These are phyloP conservation scores for Brachionus calyciflorus DNA, from an alignment of 1,140 invertebrate species.

Conservation along the genomic window DNA sequence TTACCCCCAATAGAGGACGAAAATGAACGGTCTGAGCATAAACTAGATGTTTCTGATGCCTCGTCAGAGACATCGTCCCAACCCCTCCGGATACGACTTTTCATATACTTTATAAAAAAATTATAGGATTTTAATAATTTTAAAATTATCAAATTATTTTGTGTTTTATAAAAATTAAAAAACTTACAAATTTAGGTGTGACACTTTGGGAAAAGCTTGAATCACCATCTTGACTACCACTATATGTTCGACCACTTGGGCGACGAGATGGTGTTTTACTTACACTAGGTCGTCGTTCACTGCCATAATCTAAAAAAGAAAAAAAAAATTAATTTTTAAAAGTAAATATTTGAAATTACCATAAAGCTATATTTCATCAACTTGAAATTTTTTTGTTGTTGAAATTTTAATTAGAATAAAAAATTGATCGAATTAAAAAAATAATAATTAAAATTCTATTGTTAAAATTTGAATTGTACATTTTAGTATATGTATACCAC, in stretches of 20 bases:
- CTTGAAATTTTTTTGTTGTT: too few species aligned
- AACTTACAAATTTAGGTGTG: slow-evolving; percentile 3
- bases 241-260: not conserved
- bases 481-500: too few species aligned
- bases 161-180: not conserved
- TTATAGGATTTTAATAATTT: not conserved
- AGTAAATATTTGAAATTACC: too few species aligned
- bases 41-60: slow-evolving; percentile 82
- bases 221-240: slow-evolving; percentile 30
- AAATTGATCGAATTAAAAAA: too few species aligned
- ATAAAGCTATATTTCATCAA: too few species aligned
- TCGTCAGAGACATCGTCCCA: slow-evolving; percentile 67
- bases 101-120: not conserved
- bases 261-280: not conserved
- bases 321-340: too few species aligned
- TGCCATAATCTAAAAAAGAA: not conserved
- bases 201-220: not conserved
- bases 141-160: too few species aligned
- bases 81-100: not conserved
- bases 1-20: slow-evolving; percentile 69
- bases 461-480: too few species aligned
- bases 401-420: too few species aligned
- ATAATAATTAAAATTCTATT: too few species aligned
- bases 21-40: slow-evolving; percentile 84
- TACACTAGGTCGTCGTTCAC: not conserved